Percentiles rank a stretch among this genome's conserved stretches.
These are phyloP conservation scores for Apocrypta bakeri DNA, from an alignment of 1,140 invertebrate genomes.

Conservation along the genomic window DNA sequence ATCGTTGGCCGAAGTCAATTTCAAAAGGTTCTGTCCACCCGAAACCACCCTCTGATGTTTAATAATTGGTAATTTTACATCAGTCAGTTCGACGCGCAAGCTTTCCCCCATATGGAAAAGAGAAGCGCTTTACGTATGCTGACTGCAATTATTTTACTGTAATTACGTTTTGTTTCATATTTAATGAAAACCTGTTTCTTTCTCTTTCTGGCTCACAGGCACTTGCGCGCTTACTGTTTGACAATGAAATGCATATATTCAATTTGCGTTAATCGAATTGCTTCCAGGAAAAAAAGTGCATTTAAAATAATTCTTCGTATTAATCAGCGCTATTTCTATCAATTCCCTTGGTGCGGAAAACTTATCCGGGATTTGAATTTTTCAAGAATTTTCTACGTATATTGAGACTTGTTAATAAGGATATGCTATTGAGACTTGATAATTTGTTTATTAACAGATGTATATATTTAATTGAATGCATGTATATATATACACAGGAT, in stretches of 20 bases:
- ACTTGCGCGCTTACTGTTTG: background rate
- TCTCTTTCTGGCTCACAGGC: background rate
- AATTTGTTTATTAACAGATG: constrained; percentile 40
- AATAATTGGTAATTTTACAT: constrained; percentile 30
- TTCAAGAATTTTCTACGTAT: too few relatives aligned
- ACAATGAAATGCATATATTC: background rate
- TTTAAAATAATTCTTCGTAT: background rate
- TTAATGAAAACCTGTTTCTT: constrained; percentile 1
- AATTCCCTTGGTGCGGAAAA: too few relatives aligned
- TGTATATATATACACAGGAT: constrained; percentile 35
- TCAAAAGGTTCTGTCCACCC: constrained; percentile 17
- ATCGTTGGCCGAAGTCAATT: constrained; percentile 7
- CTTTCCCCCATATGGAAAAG: background rate
- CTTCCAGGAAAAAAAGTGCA: background rate
- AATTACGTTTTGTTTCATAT: constrained; percentile 27
- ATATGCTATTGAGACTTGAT: constrained; percentile 2
- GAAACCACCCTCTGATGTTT: background rate
- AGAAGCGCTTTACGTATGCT: background rate
- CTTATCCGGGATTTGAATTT: background rate
- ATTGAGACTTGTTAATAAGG: background rate
- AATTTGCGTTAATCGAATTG: background rate
- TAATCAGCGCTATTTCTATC: background rate
- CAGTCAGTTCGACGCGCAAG: background rate
- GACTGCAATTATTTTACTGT: constrained; percentile 23
- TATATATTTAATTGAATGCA: background rate